Evolutionary conservation across 53 echinoderm and acorn worm species (phyloP).

Genomic region (Henricia sp.): DNA sequence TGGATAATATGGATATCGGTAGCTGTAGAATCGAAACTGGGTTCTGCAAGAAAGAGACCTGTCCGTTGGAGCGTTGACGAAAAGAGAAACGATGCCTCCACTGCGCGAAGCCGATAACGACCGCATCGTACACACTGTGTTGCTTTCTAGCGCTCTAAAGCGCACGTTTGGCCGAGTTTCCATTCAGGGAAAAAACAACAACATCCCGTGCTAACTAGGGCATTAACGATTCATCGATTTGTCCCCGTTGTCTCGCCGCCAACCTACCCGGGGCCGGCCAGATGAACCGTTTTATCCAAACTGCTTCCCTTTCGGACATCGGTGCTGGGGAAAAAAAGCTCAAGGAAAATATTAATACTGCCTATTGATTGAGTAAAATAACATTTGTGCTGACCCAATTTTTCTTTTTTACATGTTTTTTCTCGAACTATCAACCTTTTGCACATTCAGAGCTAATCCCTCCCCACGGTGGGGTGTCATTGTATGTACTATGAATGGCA

Average conservation of each 20-base stretch:
- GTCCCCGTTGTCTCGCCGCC: constrained; percentile 29
- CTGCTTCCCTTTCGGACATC: constrained; percentile 19
- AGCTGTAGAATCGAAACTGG: neutral
- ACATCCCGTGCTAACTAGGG: constrained; percentile 58
- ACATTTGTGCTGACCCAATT: constrained; percentile 56
- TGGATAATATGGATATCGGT: no score
- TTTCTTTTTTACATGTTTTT: neutral
- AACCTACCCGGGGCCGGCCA: neutral
- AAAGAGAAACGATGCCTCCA: neutral
- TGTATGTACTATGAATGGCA: neutral
- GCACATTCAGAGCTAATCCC: constrained; percentile 31
- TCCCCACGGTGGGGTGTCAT: constrained; percentile 9
- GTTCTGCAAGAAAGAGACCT: neutral
- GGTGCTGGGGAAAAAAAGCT: constrained; percentile 38
- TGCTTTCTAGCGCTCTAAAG: constrained; percentile 23
- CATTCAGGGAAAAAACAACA: constrained; percentile 44
- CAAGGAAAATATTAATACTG: constrained; percentile 59
- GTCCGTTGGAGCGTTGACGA: neutral
- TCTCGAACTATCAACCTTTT: no score
- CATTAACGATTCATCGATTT: constrained; percentile 59
- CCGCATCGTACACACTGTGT: constrained; percentile 29
- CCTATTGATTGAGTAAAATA: constrained; percentile 58
- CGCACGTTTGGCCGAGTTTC: constrained; percentile 54
- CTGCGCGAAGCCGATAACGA: neutral
- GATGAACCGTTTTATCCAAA: neutral